Percentiles rank a stretch among this genome's conserved stretches.
Evolutionary conservation across 2,888 invertebrate species (phyloP).

Genomic region (Dimorphilus gyrociliatus): DNA sequence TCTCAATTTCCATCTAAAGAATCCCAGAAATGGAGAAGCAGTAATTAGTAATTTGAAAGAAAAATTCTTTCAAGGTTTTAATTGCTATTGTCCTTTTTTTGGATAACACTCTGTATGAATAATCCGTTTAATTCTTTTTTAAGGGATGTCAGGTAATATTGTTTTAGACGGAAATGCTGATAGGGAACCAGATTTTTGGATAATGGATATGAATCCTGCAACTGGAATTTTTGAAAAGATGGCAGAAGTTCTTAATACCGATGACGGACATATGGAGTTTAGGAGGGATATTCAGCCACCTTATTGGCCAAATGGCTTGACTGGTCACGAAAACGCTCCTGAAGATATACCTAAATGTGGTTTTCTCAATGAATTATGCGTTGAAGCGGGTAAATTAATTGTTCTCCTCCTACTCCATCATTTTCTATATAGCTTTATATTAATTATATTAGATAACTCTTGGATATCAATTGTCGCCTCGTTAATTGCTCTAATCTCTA

Average conservation of each 20-base stretch:
- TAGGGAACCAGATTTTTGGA: slow-evolving; percentile 24
- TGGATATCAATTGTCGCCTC: not conserved
- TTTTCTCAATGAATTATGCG: slow-evolving; percentile 16
- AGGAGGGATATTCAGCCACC: slow-evolving; percentile 4
- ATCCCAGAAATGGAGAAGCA: no score
- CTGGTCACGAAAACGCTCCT: slow-evolving; percentile 11
- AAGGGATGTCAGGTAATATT: slow-evolving; percentile 23
- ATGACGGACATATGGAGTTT: slow-evolving; percentile 5
- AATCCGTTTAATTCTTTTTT: not conserved
- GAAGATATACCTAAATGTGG: slow-evolving; percentile 19
- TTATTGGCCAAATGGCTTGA: slow-evolving; percentile 7
- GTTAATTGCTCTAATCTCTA: not conserved
- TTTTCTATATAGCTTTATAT: no score
- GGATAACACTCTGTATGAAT: no score
- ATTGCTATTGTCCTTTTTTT: no score
- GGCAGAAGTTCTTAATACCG: slow-evolving; percentile 8
- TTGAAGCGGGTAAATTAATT: slow-evolving; percentile 5
- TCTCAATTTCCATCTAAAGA: no score
- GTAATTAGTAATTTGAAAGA: slow-evolving; percentile 2
- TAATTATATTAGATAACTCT: not conserved
- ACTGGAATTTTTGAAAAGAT: slow-evolving; percentile 9
- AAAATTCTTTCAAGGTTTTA: slow-evolving; percentile 7
- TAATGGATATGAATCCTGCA: slow-evolving; percentile 15
- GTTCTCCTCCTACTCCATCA: no score
- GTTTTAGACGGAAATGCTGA: slow-evolving; percentile 24